Base-by-base conservation (phyloP, 2,113 vertebrate genomes). In the Meles meles region DNA sequence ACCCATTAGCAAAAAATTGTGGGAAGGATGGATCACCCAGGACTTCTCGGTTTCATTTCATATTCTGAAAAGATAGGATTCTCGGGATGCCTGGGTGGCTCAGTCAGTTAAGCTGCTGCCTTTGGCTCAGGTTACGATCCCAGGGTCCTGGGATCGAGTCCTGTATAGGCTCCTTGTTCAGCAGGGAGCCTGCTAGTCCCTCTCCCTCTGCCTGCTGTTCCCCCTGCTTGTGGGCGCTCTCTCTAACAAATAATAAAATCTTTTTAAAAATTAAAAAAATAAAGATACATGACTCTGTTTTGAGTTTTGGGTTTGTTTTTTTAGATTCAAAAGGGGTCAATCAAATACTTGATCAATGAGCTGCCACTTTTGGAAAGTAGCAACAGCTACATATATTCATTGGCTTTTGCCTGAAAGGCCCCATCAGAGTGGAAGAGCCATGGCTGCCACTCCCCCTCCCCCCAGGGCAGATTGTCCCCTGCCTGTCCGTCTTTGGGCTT, bases 321-420 rank as follows among this genome's bases (percentile, higher is more conserved):
- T 96, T 93, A 87, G 83, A 74, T 96, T 49, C 88, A 85, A 96
- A 94, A 42, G 15, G 76, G 5, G n/a, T 39, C 44, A 86, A 88
- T 27, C 44, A 95, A 94, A 82, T 31, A 86, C 42, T 80, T 67
- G 79, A 76, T 11, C 49, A 14, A 76, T 18, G 83, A n/a, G 37
- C 34, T 92, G 55, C 83, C 81, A 82, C 6, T 59, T 59, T 57
- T 23, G 82, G 71, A 69, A 91, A 85, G 63, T 52, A 91, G 57
- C 61, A 91, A 61, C 69, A 91, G 44, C 52, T 86, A 29, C 61
- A 37, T 20, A 6, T 34, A 37, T 71, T 21, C 11, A n/a, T n/a
- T 76, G 39, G 34, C 17, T 44, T 93, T 92, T 86, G 63, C 29
- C 18, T 34, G 42, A 31, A n/a, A 34, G 39, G 34, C 2, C 11